Conservation (phyloP, 2,113 vertebrate genomes). For the Marmota flaviventris region DNA sequence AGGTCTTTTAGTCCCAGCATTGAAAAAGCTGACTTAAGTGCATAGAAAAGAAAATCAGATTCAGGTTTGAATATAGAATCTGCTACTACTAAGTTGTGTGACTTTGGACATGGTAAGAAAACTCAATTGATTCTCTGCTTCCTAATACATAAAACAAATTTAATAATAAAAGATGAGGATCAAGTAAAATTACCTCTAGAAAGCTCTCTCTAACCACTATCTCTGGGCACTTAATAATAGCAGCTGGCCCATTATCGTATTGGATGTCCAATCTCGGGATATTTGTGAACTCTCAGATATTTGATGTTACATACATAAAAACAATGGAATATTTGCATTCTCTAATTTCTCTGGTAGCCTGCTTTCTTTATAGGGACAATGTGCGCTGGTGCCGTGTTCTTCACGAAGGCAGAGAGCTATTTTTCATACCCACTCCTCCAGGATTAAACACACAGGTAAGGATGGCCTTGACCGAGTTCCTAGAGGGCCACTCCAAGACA, state of each 20-base stretch:
- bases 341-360: background rate
- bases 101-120: background rate
- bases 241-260: background rate
- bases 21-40: too few species aligned
- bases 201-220: background rate
- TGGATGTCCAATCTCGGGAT: background rate
- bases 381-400: background rate
- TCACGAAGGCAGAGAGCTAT: background rate
- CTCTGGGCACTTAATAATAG: background rate
- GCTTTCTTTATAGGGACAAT: background rate
- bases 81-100: background rate
- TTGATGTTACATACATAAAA: background rate
- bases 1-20: too few species aligned
- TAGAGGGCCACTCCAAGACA: slow-evolving; percentile 52
- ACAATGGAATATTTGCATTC: background rate
- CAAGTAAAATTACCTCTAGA: background rate
- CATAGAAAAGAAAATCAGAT: background rate
- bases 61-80: background rate
- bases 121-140: background rate
- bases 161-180: background rate
- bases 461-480: background rate
- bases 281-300: background rate
- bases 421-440: background rate
- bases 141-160: background rate
- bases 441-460: background rate